Base-by-base conservation (phyloP, 2,888 invertebrate genomes). In the Chorisops tibialis region DNA sequence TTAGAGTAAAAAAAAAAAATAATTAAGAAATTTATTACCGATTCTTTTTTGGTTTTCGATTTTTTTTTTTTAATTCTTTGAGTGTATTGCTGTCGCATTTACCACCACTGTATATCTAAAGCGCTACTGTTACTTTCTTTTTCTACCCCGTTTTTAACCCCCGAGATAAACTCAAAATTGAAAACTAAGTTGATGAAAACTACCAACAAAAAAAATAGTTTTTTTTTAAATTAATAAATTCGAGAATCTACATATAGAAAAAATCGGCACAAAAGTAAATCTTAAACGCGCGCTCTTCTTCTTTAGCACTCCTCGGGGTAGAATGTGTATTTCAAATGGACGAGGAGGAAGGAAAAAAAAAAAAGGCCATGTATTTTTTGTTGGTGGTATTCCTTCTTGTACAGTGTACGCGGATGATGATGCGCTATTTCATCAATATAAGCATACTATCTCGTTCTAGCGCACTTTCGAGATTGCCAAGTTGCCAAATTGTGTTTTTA, bases 401-500 rank as follows among this genome's bases (percentile, higher is more conserved):
- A 24, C 41, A 38, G 22, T 35, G 16, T 50, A 30, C 30, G 4
- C 14, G 24, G 12, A 48, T 14, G 56, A 56, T 9, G 30, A 58
- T 61, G 60, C 64, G 60, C 63, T 62, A 61, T 65, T 51, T 43
- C 41, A 11, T 52, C 30, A 30, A 30, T 50, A 35, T 49, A 39
- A 30, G 30, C 52, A 7, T 51, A 56, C 64, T 62, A 56, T 63
- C 63, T 58, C 65, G 63, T 60, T 67, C 61, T 48, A 39, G 54
- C 59, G 51, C 67, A 65, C 60, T 67, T 63, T 59, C 61, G 58
- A 63, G 65, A 66, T 67, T 68, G 64, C 68, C 67, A 63, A 67
- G 65, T 69, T 69, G 67, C 67, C 66, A 64, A 69, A 69, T 67
- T 67, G 64, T 67, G 49, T 59, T 59, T 59, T 49, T 59, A 58